Evolutionary conservation across 2,888 invertebrate genomes (phyloP), one percentile per base, ranked within the genome.

Genomic region (Xestia ashworthii): DNA sequence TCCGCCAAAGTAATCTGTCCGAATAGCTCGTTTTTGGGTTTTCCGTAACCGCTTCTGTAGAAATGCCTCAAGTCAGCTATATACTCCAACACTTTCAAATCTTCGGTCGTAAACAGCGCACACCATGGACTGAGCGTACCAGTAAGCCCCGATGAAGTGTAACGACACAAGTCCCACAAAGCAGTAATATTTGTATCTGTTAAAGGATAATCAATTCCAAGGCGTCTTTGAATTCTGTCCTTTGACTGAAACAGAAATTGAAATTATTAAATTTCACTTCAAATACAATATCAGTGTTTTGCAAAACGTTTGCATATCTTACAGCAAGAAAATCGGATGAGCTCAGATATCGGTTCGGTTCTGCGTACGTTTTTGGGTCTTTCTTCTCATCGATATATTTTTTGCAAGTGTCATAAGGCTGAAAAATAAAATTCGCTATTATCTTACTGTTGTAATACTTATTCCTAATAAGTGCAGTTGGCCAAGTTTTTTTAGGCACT

Each of bases 111-210:
- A 91, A 99, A 98, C 46, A 97, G 93, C 19, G 98, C 97, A 91
- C 98, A 99, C 98, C 98, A 99, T 11, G 98, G 97, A 72, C 98
- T 98, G 87, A 95, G 88, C 83, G 91, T 93, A 73, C 89, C 90
- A 74, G 92, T 89, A 12, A 92, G 84, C 3, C 93, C 98, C 6
- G 98, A 97, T 94, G 98, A 98, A 81, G 98, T 98, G 89, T 97
- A 98, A 44, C 98, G 97, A 89, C 98, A 99, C 93, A 98, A 97
- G 88, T 98, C 98, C 91, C 98, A 98, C 94, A 98, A 97, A 44
- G 97, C 95, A 72, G 97, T 95, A 46, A 98, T 95, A 76, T 97
- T 95, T n/a, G 89, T 93, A 53, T 93, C 89, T 25, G 94, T 92
- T 70, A 96, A 89, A 48, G 82, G 84, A 66, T 90, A 90, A 70